Percentiles rank a stretch among this genome's conserved stretches.
These are phyloP conservation scores for Tachystola acroxantha DNA, from an alignment of 2,888 invertebrate species.

Conservation along the genomic window DNA sequence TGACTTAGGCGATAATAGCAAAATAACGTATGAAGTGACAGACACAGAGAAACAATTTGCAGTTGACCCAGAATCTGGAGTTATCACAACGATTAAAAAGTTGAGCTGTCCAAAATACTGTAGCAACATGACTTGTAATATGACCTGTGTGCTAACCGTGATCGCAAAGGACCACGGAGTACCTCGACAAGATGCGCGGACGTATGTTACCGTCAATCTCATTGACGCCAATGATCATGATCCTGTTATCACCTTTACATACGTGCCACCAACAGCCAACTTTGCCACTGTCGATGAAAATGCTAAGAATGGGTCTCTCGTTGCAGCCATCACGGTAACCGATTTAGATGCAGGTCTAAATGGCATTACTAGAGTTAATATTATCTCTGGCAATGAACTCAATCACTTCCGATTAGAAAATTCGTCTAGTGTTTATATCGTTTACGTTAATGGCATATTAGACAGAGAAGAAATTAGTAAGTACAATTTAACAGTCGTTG, in stretches of 20 bases:
- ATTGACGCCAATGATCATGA: conserved; percentile 97
- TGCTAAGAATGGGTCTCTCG: conserved; percentile 91
- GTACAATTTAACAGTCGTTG: conserved; percentile 96
- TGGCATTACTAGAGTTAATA: conserved; percentile 91
- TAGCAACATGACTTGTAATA: conserved; percentile 84
- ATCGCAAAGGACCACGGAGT: conserved; percentile 95
- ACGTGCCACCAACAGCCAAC: conserved; percentile 89
- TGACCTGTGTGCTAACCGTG: conserved; percentile 96
- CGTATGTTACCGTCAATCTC: conserved; percentile 95
- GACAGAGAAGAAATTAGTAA: conserved; percentile 95
- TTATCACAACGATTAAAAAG: conserved; percentile 89
- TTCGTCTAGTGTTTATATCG: conserved; percentile 91
- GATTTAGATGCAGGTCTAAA: conserved; percentile 96
- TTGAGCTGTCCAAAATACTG: conserved; percentile 91
- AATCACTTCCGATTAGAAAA: conserved; percentile 93
- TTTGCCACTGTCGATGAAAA: conserved; percentile 97
- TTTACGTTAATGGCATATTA: conserved; percentile 92
- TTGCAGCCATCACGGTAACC: conserved; percentile 94
- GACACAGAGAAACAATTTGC: conserved; percentile 92
- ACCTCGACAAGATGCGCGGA: conserved; percentile 93
- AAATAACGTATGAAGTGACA: conserved; percentile 93
- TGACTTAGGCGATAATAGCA: conserved; percentile 95
- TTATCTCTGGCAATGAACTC: conserved; percentile 93
- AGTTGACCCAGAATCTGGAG: conserved; percentile 94
- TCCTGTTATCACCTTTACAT: conserved; percentile 92